These are phyloP conservation scores for Coleophora deauratella DNA, from an alignment of 2,888 invertebrate species.

Conservation along the genomic window DNA sequence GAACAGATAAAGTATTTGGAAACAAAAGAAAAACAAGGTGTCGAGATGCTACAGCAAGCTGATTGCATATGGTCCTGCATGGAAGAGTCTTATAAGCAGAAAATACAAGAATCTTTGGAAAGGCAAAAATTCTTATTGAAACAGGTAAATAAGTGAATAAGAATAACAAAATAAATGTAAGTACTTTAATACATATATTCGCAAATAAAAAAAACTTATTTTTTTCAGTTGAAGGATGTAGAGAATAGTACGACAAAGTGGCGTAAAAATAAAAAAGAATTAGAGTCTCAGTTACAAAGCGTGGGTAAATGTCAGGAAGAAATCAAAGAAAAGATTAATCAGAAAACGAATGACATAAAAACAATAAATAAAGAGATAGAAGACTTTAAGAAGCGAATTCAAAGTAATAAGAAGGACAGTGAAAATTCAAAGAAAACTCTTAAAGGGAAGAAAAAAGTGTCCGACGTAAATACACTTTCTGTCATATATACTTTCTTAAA, in stretches of 20 bases:
- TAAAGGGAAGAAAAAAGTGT: constrained; percentile 30
- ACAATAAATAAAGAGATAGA: constrained; percentile 39
- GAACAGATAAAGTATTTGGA: constrained; percentile 74
- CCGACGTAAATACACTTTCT: constrained; percentile 37
- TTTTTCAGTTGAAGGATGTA: constrained; percentile 38
- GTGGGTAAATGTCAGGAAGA: constrained; percentile 37
- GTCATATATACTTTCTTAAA: too few species aligned
- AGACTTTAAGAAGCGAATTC: constrained; percentile 36
- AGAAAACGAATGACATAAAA: constrained; percentile 46
- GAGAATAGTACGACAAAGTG: constrained; percentile 44
- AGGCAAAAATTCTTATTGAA: constrained; percentile 29
- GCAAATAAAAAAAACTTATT: too few species aligned
- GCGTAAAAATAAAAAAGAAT: constrained; percentile 49
- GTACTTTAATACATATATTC: too few species aligned
- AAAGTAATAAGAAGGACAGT: constrained; percentile 32
- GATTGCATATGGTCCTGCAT: constrained; percentile 73
- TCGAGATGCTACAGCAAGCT: constrained; percentile 67
- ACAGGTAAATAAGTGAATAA: constrained; percentile 27
- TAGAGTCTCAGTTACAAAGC: constrained; percentile 39
- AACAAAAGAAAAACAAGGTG: constrained; percentile 71
- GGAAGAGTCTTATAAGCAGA: constrained; percentile 61
- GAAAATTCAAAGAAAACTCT: constrained; percentile 27
- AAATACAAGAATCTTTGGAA: constrained; percentile 39
- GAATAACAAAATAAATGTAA: too few species aligned
- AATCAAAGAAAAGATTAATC: constrained; percentile 35